Evolutionary conservation across 2,797 vertebrate genomes (phyloP).

Genomic region (Melanotaenia nigrans): DNA sequence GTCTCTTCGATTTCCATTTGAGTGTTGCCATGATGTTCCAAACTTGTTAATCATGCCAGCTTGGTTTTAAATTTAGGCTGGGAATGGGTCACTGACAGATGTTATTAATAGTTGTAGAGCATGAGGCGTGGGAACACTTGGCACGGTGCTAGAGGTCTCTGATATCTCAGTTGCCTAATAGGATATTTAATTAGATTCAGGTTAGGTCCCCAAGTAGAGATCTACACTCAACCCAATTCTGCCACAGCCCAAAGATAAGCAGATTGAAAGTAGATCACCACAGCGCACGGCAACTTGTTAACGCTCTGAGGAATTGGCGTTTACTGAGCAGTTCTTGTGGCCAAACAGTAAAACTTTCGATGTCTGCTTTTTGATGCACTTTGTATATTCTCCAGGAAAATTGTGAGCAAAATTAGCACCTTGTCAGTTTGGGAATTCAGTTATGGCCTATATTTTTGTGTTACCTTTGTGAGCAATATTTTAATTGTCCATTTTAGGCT

Average conservation of each 20-base stretch:
- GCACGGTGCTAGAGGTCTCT: conserved; percentile 75
- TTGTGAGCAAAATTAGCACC: conserved; percentile 43
- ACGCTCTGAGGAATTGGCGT: conserved; percentile 35
- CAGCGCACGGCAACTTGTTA: conserved; percentile 15
- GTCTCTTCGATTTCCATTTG: background rate
- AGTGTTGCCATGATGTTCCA: conserved; percentile 29
- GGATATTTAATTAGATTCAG: conserved; percentile 84
- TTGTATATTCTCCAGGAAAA: conserved; percentile 73
- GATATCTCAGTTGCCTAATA: conserved; percentile 74
- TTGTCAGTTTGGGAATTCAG: conserved; percentile 70
- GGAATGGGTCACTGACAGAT: conserved; percentile 75
- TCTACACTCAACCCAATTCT: conserved; percentile 84
- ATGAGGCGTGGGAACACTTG: conserved; percentile 70
- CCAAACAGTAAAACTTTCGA: conserved; percentile 14
- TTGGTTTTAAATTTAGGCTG: conserved; percentile 66
- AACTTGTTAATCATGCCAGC: conserved; percentile 44
- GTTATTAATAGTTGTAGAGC: conserved; percentile 81
- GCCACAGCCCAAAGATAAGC: conserved; percentile 75
- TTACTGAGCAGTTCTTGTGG: conserved; percentile 7
- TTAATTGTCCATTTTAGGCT: conserved; percentile 85
- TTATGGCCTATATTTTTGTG: conserved; percentile 99
- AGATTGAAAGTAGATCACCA: conserved; percentile 76
- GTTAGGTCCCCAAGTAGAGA: conserved; percentile 85
- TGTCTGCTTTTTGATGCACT: conserved; percentile 55
- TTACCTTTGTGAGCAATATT: conserved; percentile 82